These are phyloP conservation scores for Euthynnus affinis DNA, from an alignment of 2,797 vertebrate genomes.

Conservation along the genomic window DNA sequence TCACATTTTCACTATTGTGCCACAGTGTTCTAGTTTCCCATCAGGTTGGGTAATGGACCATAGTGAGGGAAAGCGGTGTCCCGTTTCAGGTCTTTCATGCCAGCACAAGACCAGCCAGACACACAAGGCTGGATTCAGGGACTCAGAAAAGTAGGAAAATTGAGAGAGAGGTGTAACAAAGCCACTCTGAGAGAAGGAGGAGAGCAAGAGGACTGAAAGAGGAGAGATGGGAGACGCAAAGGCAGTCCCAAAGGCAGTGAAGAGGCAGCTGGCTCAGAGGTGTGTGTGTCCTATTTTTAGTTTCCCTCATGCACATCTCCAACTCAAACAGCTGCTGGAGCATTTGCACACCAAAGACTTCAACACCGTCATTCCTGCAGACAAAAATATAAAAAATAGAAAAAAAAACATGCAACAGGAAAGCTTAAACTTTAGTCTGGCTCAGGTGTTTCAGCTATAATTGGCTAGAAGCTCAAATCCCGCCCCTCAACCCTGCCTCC, in stretches of 20 bases:
- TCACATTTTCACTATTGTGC: constrained; percentile 47
- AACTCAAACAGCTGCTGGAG: constrained; percentile 82
- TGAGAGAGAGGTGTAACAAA: constrained; percentile 26
- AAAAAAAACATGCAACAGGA: constrained; percentile 14
- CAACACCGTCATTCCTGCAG: constrained; percentile 26
- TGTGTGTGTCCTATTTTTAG: constrained; percentile 85
- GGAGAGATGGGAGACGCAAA: constrained; percentile 65
- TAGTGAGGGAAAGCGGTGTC: constrained; percentile 53
- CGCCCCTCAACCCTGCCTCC: constrained; percentile 3
- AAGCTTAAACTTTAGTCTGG: constrained; percentile 38
- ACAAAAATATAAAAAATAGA: constrained; percentile 9
- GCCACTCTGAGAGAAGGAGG: constrained; percentile 28
- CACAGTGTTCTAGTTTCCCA: constrained; percentile 64
- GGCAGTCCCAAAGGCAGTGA: constrained; percentile 75
- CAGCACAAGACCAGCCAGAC: constrained; percentile 50
- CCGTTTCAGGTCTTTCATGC: constrained; percentile 63
- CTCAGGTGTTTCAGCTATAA: constrained; percentile 59
- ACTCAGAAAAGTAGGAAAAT: constrained; percentile 41
- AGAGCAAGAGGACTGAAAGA: constrained; percentile 43
- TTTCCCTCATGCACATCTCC: constrained; percentile 73
- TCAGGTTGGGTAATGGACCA: constrained; percentile 64
- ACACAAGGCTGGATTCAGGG: constrained; percentile 59
- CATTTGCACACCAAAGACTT: constrained; percentile 70
- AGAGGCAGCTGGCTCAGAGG: constrained; percentile 84
- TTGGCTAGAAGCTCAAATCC: constrained; percentile 31